Percentiles rank a stretch among this genome's conserved stretches.
phyloP scores from a whole-genome alignment of 1,140 invertebrate species.

The Eupeodes corollae region DNA sequence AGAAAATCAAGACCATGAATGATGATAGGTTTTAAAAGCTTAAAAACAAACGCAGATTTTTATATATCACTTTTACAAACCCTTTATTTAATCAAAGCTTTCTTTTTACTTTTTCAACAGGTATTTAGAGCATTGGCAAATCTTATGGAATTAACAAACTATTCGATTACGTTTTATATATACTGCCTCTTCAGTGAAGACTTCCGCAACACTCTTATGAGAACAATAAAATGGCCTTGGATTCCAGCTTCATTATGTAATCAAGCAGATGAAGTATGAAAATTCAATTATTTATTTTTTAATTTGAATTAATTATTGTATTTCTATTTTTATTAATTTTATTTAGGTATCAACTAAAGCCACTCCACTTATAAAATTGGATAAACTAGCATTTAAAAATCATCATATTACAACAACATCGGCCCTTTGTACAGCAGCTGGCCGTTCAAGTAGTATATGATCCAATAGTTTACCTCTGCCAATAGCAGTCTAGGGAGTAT shows the following conservation, averaged over 20 bases:
- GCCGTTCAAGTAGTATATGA: constrained; percentile 32
- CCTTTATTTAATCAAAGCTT: background rate
- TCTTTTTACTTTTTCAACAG: constrained; percentile 23
- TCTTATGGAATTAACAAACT: constrained; percentile 60
- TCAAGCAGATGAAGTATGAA: constrained; percentile 27
- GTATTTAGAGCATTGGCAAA: constrained; percentile 63
- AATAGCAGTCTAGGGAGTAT: no score
- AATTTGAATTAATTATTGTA: no score
- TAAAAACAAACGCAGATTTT: no score
- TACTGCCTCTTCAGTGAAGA: constrained; percentile 67
- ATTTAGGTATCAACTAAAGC: constrained; percentile 9
- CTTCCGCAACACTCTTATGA: constrained; percentile 56
- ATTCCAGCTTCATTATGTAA: constrained; percentile 24
- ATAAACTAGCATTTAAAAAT: constrained; percentile 20
- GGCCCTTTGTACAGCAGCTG: constrained; percentile 17
- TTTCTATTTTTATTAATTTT: no score
- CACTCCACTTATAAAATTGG: constrained; percentile 21
- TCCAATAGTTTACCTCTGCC: background rate
- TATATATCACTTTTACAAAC: background rate
- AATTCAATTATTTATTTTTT: constrained; percentile 8
- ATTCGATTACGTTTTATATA: constrained; percentile 68
- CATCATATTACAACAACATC: constrained; percentile 33
- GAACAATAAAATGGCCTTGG: constrained; percentile 52
- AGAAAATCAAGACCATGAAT: no score
- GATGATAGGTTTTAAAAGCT: no score